Percentiles rank a stretch among this genome's conserved stretches.
Evolutionary conservation across 2,113 vertebrate species (phyloP).

Genomic region (Perccottus glenii): DNA sequence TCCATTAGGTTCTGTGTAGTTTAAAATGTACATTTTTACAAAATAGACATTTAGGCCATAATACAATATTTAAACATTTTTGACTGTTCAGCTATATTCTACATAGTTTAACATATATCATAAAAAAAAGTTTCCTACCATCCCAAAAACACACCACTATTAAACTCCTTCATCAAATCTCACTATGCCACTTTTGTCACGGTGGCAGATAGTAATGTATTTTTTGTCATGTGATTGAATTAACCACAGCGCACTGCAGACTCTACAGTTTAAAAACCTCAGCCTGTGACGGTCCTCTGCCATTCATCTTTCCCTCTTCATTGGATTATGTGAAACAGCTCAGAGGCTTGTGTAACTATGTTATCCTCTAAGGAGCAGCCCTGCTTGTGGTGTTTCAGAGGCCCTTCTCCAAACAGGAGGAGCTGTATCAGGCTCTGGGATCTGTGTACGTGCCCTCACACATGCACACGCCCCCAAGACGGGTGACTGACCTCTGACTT

Average conservation of each 20-base stretch:
- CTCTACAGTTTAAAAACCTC: constrained; percentile 29
- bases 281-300: constrained; percentile 27
- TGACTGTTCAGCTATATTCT: too few species aligned
- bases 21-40: too few species aligned
- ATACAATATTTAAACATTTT: too few species aligned
- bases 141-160: constrained; percentile 4
- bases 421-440: constrained; percentile 25
- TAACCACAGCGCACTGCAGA: constrained; percentile 37
- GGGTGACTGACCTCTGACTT: too few species aligned
- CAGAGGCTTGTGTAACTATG: constrained; percentile 50
- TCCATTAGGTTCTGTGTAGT: too few species aligned
- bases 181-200: constrained; percentile 1
- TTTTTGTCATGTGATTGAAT: constrained; percentile 38
- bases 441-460: constrained; percentile 45
- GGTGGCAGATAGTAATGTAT: constrained; percentile 22
- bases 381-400: constrained; percentile 14
- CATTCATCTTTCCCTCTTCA: constrained; percentile 54
- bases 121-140: constrained; percentile 4
- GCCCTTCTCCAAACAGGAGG: constrained; percentile 42
- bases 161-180: constrained; percentile 18
- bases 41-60: too few species aligned
- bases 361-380: constrained; percentile 59
- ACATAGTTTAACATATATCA: too few species aligned
- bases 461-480: constrained; percentile 13
- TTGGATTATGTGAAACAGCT: constrained; percentile 63